Base-by-base conservation (phyloP, 2,888 invertebrate genomes). In the Charanyca ferruginea region DNA sequence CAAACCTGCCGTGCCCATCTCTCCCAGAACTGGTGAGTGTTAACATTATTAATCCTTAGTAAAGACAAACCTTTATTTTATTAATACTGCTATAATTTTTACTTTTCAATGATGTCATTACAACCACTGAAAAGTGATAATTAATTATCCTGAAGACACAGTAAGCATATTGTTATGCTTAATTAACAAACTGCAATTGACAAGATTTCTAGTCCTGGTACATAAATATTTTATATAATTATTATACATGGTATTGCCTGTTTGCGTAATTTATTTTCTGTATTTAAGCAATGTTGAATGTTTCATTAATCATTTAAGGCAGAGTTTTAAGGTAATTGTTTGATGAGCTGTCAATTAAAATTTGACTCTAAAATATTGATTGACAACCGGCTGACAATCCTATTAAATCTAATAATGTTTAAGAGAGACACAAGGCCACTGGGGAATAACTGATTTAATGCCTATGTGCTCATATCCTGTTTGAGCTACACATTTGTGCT, bases 1-100 rank as follows among this genome's bases (percentile, higher is more conserved):
- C 9, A 97, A 97, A 90, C 97, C 97, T 72, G 96, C 97, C n/a
- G 90, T 97, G 62, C 97, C 97, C 38, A 94, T 96, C 52, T 95
- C 96, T 66, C 96, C 96, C 22, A 93, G 95, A 92, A 88, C 88
- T 87, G 95, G 96, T 95, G 85, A 95, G 95, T 93, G 59, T 71
- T 59, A 70, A 52, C 51, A 47, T 77, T 61, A 51, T 62, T 11
- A 53, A 32, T 66, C 51, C 62, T 38, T 53, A 54, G 16, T 42
- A 54, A n/a, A 35, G 23, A 61, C 28, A 49, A 65, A 32, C 45
- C 44, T 69, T 41, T 61, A 54, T 71, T 32, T 70, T 59, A 48
- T 28, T 58, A 64, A 51, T 58, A 25, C 52, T 47, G 22, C 20
- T 51, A 22, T 45, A 38, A 58, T 49, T 13, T 35, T 28, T 70